Conservation (phyloP, 2,113 vertebrate species). For the Glaucidium brasilianum region DNA sequence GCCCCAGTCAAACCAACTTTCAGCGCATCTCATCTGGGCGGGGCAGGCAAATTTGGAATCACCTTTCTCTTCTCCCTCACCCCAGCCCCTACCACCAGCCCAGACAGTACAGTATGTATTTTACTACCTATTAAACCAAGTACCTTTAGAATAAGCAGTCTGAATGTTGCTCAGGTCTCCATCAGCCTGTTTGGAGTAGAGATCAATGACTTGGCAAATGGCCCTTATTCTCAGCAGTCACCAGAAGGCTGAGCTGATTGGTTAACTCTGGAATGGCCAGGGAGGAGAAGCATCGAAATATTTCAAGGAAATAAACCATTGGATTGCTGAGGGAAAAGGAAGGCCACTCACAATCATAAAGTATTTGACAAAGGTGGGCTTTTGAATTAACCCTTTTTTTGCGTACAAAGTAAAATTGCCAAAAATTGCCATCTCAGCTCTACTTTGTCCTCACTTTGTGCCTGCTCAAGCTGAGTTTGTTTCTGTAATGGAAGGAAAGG, state of each 20-base stretch:
- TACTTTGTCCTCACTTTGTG: neutral
- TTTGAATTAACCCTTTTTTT: neutral
- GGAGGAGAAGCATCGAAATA: neutral
- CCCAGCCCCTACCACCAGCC: neutral
- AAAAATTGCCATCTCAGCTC: neutral
- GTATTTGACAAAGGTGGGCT: neutral
- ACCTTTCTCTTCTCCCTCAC: neutral
- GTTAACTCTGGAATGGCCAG: neutral
- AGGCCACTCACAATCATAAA: neutral
- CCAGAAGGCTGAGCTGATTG: neutral
- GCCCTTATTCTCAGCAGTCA: neutral
- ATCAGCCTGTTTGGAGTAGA: neutral
- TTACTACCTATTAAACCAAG: neutral
- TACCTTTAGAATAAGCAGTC: neutral
- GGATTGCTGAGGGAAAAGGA: neutral
- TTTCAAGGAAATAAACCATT: neutral
- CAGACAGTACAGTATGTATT: neutral
- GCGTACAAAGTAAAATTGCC: neutral
- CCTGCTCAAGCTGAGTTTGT: neutral
- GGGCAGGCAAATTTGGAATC: neutral
- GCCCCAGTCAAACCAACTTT: neutral
- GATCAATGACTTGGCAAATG: neutral
- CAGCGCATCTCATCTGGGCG: neutral
- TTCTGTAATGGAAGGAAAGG: neutral
- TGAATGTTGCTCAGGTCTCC: neutral